Percentiles rank a stretch among this genome's conserved stretches.
phyloP scores from a whole-genome alignment of 2,888 invertebrate species.

The Dryococelus australis region DNA sequence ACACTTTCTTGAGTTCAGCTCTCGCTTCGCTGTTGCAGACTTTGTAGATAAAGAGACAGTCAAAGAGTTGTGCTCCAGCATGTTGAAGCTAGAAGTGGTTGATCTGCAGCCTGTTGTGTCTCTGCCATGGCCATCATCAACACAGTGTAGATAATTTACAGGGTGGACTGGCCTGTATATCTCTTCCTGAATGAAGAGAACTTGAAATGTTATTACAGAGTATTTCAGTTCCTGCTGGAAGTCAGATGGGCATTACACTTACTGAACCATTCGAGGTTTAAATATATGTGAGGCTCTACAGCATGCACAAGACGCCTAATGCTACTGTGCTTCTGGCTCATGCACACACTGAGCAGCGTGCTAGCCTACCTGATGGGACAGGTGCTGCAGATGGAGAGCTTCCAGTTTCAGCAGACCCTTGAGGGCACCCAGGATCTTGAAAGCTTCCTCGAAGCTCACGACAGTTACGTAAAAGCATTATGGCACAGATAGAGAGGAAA shows the following conservation, averaged over 20 bases:
- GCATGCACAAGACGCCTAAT: slow-evolving; percentile 58
- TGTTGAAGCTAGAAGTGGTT: not conserved
- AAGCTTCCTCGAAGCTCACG: slow-evolving; percentile 41
- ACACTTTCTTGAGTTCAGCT: slow-evolving; percentile 58
- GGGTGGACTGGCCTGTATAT: slow-evolving; percentile 56
- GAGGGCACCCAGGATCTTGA: slow-evolving; percentile 45
- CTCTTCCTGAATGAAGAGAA: slow-evolving; percentile 55
- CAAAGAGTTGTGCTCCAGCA: not conserved
- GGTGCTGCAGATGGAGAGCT: slow-evolving; percentile 56
- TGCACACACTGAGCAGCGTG: slow-evolving; percentile 62
- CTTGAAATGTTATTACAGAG: slow-evolving; percentile 55
- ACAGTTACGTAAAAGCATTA: too few relatives aligned
- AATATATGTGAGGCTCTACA: slow-evolving; percentile 49
- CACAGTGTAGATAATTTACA: not conserved
- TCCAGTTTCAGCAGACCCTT: slow-evolving; percentile 42
- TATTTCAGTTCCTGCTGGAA: slow-evolving; percentile 63
- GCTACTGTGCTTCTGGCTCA: slow-evolving; percentile 63
- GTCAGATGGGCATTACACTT: slow-evolving; percentile 65
- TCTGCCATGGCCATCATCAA: not conserved
- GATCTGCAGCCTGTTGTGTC: not conserved
- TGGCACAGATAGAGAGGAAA: too few relatives aligned
- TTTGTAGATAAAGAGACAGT: not conserved
- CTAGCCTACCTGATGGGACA: slow-evolving; percentile 63
- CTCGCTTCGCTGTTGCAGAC: not conserved
- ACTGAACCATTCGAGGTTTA: slow-evolving; percentile 60